Conservation (phyloP, 2,113 vertebrate genomes). For the Paramisgurnus dabryanus region DNA sequence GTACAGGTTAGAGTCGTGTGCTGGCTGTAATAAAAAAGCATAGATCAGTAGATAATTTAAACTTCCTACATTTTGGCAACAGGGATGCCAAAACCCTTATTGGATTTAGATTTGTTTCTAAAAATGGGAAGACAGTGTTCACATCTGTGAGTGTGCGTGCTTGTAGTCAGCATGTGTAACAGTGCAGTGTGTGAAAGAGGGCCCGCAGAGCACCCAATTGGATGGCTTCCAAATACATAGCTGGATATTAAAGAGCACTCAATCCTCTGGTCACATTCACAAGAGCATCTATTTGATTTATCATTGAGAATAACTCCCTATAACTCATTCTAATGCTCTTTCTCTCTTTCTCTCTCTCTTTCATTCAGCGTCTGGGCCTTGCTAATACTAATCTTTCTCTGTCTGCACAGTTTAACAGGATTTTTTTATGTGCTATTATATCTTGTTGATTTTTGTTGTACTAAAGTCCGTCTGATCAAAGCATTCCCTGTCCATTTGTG, state of each 20-base stretch:
- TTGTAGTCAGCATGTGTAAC: neutral
- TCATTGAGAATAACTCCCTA: slow-evolving; percentile 30
- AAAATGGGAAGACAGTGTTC: no score
- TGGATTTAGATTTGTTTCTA: no score
- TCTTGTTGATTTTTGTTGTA: neutral
- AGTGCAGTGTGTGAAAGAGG: slow-evolving; percentile 6
- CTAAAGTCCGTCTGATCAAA: no score
- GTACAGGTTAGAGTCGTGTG: no score
- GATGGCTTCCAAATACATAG: slow-evolving; percentile 27
- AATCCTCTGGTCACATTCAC: slow-evolving; percentile 47
- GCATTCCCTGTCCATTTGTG: no score
- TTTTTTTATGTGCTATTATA: neutral
- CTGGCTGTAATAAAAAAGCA: no score
- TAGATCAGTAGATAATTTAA: no score
- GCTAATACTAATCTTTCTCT: slow-evolving; percentile 5
- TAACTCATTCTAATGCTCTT: slow-evolving; percentile 16
- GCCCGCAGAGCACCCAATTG: slow-evolving; percentile 19
- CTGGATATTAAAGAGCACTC: slow-evolving; percentile 47
- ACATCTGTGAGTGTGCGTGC: neutral
- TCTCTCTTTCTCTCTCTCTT: slow-evolving; percentile 3
- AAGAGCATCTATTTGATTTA: slow-evolving; percentile 50
- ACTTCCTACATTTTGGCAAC: no score
- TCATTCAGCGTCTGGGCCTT: neutral
- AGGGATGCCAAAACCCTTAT: no score
- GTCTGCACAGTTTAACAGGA: slow-evolving; percentile 4